A percentile compares a stretch with the other conserved stretches of the same genome.
These are phyloP conservation scores for Calypte anna DNA, from an alignment of 2,113 vertebrate species.

Conservation along the genomic window DNA sequence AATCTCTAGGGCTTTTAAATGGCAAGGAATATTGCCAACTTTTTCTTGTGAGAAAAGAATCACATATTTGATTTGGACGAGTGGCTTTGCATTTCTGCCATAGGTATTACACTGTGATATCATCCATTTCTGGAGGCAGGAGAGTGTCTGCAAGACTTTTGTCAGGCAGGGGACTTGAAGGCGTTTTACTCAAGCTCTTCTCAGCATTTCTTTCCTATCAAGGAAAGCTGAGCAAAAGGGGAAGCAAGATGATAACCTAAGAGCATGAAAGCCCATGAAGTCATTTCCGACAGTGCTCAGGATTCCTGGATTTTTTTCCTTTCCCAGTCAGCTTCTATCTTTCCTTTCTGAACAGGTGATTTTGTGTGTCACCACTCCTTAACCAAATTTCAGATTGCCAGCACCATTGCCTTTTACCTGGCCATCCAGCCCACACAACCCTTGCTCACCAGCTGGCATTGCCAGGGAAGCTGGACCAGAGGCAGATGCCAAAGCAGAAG, in stretches of 20 bases:
- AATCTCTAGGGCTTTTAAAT: neutral
- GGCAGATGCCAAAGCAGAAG: neutral
- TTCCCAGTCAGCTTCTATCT: neutral
- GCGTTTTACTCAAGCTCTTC: neutral
- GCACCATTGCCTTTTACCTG: neutral
- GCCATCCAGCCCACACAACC: neutral
- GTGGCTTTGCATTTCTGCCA: neutral
- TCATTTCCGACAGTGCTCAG: neutral
- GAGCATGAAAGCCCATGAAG: neutral
- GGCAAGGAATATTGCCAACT: neutral
- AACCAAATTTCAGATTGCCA: neutral
- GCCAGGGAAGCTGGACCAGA: neutral
- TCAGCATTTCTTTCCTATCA: neutral
- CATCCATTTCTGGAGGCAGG: neutral
- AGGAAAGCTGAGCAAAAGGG: neutral
- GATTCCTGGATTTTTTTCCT: neutral
- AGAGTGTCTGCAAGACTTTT: neutral
- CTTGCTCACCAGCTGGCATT: constrained; percentile 23
- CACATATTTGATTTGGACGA: neutral
- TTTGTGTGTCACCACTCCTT: neutral
- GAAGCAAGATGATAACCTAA: neutral
- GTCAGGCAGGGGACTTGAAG: accelerated
- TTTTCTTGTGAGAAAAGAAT: neutral
- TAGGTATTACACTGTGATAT: neutral
- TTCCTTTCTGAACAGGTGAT: neutral